phyloP scores from a whole-genome alignment of 92 coral and sea anemone species.

The Paragorgia papillata region DNA sequence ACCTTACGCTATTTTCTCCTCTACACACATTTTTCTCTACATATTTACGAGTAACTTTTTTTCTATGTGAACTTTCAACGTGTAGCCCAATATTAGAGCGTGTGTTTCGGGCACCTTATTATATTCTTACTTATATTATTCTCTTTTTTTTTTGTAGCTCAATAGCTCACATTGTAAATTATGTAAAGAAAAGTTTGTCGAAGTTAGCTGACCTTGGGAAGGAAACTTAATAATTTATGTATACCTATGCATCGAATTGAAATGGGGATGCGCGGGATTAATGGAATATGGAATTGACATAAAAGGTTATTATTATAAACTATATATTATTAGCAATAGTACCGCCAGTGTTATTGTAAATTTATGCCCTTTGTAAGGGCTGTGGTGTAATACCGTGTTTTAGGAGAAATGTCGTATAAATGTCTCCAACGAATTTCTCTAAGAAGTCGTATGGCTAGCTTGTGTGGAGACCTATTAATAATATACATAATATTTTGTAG shows the following conservation, averaged over 20 bases:
- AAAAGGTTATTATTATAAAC: conserved; percentile 12
- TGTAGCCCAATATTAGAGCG: too few relatives aligned
- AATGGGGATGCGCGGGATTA: background rate
- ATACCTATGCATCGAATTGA: background rate
- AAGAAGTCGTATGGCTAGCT: conserved; percentile 1
- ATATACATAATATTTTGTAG: conserved; percentile 2
- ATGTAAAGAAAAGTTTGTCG: conserved; percentile 70
- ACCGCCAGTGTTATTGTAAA: conserved; percentile 23
- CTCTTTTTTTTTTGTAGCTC: conserved; percentile 58
- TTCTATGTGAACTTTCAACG: too few relatives aligned
- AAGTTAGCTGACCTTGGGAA: conserved; percentile 52
- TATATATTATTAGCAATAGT: conserved; percentile 39
- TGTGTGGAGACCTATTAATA: conserved; percentile 7
- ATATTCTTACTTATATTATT: too few relatives aligned
- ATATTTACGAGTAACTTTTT: too few relatives aligned
- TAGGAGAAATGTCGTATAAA: background rate
- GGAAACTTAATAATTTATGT: conserved; percentile 20
- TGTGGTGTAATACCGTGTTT: background rate
- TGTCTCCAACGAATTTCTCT: background rate
- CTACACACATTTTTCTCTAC: too few relatives aligned
- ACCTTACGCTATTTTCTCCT: too few relatives aligned
- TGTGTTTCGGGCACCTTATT: too few relatives aligned
- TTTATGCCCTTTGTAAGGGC: conserved; percentile 45
- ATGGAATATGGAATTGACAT: conserved; percentile 27
- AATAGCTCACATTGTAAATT: conserved; percentile 71